Evolutionary conservation across 35 echinoderm and acorn worm genomes (phyloP), one percentile per base, ranked within the genome.

Genomic region (Strongylocentrotus purpuratus): DNA sequence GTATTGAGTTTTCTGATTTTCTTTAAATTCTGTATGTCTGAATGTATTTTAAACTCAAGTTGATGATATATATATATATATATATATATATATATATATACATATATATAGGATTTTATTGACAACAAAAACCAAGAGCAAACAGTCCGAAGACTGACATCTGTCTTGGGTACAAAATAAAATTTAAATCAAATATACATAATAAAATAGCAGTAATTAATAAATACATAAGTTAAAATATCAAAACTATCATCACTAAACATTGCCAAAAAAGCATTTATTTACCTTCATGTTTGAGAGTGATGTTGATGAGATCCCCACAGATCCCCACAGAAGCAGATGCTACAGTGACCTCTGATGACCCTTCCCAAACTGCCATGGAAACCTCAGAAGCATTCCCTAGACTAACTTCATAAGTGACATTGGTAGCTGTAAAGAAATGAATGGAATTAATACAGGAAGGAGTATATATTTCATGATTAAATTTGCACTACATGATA

Each of bases 381-480:
- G 91, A 46, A 33, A 50, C 48, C 46, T 93, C 91, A 4, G 48
- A 50, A 48, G 91, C 17, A 93, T 58, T 50, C 31, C 91, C 91
- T 28, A 93, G 9, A 31, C 5, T 58, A 28, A 93, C 46, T 58
- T 93, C 91, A 93, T 50, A 93, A 10, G 91, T 18, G 45, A 93
- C 91, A 58, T 93, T 93, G 32, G 91, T 47, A 7, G 91, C 91
- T 93, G 45, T 32, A 50, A 58, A 48, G 11, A 93, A 93, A 93
- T 28, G 46, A 28, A 46, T 22, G 11, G 90, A 48, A 48, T 17
- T 14, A n/a, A n/a, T n/a, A 8, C 20, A 11, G 50, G 50, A 55
- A 78, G 65, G 22, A 28, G 65, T 78, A n/a, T 28, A 28, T 78
- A 5, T 78, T 78, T 78, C 18, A 78, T n/a, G 65, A 89, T 89